A percentile compares a stretch with the other conserved stretches of the same genome.
Conservation (phyloP, 2,797 vertebrate species). For the Thaleichthys pacificus region DNA sequence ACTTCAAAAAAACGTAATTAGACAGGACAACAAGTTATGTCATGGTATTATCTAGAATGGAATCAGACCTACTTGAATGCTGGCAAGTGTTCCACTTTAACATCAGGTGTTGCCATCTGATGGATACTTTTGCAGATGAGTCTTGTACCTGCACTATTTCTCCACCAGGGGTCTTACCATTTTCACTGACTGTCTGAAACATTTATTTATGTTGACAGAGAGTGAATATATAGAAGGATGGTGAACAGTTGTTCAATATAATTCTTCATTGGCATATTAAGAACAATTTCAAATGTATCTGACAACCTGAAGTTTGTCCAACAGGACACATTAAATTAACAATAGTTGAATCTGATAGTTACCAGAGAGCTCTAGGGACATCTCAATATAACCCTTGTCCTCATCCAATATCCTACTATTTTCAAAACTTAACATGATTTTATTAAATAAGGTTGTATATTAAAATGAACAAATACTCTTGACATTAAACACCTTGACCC, state of each 20-base stretch:
- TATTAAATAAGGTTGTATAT: neutral
- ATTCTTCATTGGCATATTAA: neutral
- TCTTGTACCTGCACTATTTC: constrained; percentile 53
- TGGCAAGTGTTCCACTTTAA: neutral
- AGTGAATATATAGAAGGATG: neutral
- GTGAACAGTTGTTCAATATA: neutral
- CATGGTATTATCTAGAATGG: neutral
- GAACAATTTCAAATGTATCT: too few relatives aligned
- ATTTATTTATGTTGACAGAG: neutral
- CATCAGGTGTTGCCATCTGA: neutral
- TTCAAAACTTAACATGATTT: too few relatives aligned
- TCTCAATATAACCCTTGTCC: too few relatives aligned
- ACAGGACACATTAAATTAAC: too few relatives aligned
- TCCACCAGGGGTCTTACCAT: constrained; percentile 77
- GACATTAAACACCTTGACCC: neutral
- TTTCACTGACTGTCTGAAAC: constrained; percentile 50
- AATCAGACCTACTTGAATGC: neutral
- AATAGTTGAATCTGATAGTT: too few relatives aligned
- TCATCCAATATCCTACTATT: too few relatives aligned
- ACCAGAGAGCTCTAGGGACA: too few relatives aligned
- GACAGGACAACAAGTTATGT: neutral
- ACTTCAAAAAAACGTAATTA: neutral
- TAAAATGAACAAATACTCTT: neutral
- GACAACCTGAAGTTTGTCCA: too few relatives aligned
- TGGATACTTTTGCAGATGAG: neutral